Evolutionary conservation across 2,797 vertebrate genomes (phyloP), one percentile per base, ranked within the genome.

Genomic region (Pseudopleuronectes americanus): DNA sequence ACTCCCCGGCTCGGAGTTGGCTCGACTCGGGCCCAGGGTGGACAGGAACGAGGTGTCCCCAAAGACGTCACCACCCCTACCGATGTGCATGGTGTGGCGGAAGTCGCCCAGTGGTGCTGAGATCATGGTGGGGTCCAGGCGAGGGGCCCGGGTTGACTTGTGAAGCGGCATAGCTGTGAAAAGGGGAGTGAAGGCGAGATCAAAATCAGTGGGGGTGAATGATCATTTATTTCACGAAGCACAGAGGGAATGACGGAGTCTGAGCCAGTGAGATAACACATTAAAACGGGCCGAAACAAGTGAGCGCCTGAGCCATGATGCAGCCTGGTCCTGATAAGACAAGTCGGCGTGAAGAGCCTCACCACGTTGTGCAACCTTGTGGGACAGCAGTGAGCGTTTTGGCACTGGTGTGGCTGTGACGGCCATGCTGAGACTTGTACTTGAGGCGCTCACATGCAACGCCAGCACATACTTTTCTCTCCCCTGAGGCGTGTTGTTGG

Each of bases 21-120:
- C 61, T 41, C 81, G 68, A 57, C 64, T 86, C 0, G 90, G 94
- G 0, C 96, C 95, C 2, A 96, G 92, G 21, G 91, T 95, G 80
- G 94, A 94, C 71, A 98, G 93, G 84, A 98, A 97, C 22, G 97
- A 97, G n/a, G 96, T 97, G 91, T 97, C 97, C 2, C 97, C 97
- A 19, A 97, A 97, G 49, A 93, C 95, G 21, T 97, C 96, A 0
- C 97, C 96, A 6, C 96, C 95, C 48, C 96, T 93, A n/a, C 97
- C 97, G 23, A 98, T 96, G 87, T 98, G 97, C 96, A 98, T 95
- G 9, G 96, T 97, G 92, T 97, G 96, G 23, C 97, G 94, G 89
- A 97, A 97, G 89, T 98, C 97, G 28, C 96, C 89, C 71, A 96
- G 28, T 4, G 96, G 92, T 75, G 96, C 74, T 23, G 96, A 96